Evolutionary conservation across 1,140 invertebrate genomes (phyloP), one percentile per base, ranked within the genome.

Genomic region (Yoshiicerus persimilis): DNA sequence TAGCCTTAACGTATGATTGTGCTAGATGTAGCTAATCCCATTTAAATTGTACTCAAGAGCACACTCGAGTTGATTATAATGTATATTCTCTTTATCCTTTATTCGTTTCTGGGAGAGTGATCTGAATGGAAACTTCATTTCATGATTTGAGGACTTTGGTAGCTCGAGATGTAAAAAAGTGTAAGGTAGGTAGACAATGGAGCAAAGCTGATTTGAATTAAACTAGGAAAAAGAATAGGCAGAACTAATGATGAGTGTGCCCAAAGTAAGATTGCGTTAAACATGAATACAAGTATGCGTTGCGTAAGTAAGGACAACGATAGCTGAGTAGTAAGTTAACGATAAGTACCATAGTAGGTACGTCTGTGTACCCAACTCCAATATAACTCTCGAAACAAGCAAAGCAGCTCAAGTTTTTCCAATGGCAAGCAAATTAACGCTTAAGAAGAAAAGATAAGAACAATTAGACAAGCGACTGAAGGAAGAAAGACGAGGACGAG

Each of bases 181-280:
- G 5, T 27, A 56, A 66, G 11, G 27, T 10, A 70, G 30, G 25
- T 16, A 30, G 4, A 70, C 25, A 70, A 70, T 70, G 25, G 30
- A 70, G 66, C 4, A 70, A 70, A 70, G 66, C 66, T 80, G 32
- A 80, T 80, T 80, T 80, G 75, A 80, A 80, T 80, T 13, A 5
- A 80, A 80, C 75, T 20, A 56, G n/a, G 16, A 34, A 38, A 80
- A 38, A 36, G 75, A 80, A 80, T 80, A 34, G 75, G 27, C 75
- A n/a, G 75, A 80, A 80, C 75, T 80, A 80, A 80, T 80, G 32
- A 80, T 80, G 75, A 80, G 75, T 80, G 75, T 80, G 75, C 75
- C 75, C 75, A 80, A 80, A 80, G 66, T 70, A 70, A 70, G 16
- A 56, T 56, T 56, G 47, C 47, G 47, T 56, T 56, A 5, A 56